phyloP scores from a whole-genome alignment of 1,140 invertebrate genomes.

The Ganaspis sp. region DNA sequence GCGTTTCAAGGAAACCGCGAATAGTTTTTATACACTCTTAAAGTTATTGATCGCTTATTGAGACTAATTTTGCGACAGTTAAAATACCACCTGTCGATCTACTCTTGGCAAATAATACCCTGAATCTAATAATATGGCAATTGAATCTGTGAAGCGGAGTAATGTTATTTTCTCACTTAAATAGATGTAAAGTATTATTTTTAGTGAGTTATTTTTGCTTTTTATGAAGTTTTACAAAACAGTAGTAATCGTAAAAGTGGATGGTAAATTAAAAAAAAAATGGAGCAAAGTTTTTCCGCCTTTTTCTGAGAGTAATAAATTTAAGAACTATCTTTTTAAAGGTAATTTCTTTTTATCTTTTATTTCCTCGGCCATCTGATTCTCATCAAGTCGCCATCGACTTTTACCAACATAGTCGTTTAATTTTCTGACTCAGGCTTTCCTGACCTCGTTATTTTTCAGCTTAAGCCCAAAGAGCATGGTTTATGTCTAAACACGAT shows the following conservation, averaged over 20 bases:
- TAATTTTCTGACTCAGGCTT: constrained; percentile 60
- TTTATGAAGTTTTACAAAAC: too few species aligned
- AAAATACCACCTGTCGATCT: neutral
- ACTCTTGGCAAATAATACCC: constrained; percentile 7
- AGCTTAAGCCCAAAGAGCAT: neutral
- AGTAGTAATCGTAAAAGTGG: too few species aligned
- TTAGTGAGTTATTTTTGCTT: too few species aligned
- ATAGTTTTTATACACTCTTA: neutral
- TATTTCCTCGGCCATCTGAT: constrained; percentile 8
- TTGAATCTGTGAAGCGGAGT: too few species aligned
- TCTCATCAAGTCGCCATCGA: constrained; percentile 16
- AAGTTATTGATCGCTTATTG: neutral
- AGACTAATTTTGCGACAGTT: neutral
- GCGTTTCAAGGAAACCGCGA: neutral
- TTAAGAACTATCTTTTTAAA: neutral
- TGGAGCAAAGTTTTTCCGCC: too few species aligned
- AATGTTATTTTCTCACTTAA: too few species aligned
- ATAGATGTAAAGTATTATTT: too few species aligned
- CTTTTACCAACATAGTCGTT: constrained; percentile 37
- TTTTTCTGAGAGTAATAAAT: neutral
- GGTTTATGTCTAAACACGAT: neutral
- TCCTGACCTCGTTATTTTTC: constrained; percentile 63
- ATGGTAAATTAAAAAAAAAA: too few species aligned
- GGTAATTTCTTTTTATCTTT: constrained; percentile 19
- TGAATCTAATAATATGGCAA: too few species aligned